A percentile compares a stretch with the other conserved stretches of the same genome.
Conservation (phyloP, 2,888 invertebrate species). For the Smittia sp. region DNA sequence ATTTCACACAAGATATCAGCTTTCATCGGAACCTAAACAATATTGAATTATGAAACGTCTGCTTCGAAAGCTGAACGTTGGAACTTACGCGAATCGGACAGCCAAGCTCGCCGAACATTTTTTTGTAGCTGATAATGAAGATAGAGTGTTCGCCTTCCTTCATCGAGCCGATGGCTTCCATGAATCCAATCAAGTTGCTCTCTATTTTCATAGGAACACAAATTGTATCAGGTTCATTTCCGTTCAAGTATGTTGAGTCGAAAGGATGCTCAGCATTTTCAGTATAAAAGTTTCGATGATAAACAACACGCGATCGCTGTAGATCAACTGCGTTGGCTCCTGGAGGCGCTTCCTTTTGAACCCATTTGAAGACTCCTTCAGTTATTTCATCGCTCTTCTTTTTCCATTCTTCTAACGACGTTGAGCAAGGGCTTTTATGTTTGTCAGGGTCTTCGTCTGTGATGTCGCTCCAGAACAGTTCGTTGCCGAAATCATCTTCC, state of each 20-base stretch:
- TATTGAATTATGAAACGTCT: neutral
- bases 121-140: slow-evolving; percentile 70
- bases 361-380: slow-evolving; percentile 17
- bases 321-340: neutral
- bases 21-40: slow-evolving; percentile 62
- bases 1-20: slow-evolving; percentile 72
- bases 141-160: slow-evolving; percentile 70
- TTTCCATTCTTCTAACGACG: neutral
- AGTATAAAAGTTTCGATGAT: slow-evolving; percentile 25
- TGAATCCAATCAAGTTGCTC: slow-evolving; percentile 62
- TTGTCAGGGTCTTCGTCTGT: neutral
- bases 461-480: neutral
- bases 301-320: neutral
- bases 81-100: slow-evolving; percentile 63
- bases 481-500: neutral
- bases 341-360: neutral
- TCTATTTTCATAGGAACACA: slow-evolving; percentile 47
- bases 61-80: neutral
- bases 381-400: neutral
- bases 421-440: neutral
- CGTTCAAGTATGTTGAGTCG: slow-evolving; percentile 51
- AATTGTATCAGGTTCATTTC: slow-evolving; percentile 47
- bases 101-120: slow-evolving; percentile 73
- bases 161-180: slow-evolving; percentile 73
- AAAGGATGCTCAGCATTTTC: slow-evolving; percentile 48